Evolutionary conservation across 2,888 invertebrate genomes (phyloP), one percentile per base, ranked within the genome.

Genomic region (Tyria jacobaeae): DNA sequence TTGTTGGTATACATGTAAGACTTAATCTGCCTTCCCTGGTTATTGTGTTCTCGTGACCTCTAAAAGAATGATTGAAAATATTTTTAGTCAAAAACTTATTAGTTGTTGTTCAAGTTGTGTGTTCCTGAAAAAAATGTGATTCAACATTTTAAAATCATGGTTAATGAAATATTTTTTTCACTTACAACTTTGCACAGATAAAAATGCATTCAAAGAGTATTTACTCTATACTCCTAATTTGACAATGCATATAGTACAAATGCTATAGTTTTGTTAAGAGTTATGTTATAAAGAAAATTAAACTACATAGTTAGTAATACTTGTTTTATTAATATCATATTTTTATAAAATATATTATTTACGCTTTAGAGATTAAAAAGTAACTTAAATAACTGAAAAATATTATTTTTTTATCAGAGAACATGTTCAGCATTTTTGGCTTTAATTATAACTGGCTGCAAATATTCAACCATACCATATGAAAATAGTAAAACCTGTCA

Each of bases 181-280:
- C 60, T 74, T 53, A 64, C 67, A 74, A 57, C 51, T 56, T 50
- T 71, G 77, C 64, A 73, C 73, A 69, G 65, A 72, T 68, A 49
- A 57, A 68, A 70, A 71, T 78, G 91, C 90, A 91, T 92, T 89
- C 90, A 87, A 91, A 92, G 88, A 92, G 90, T 92, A 92, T 92
- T 82, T 76, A 60, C 67, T 74, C 48, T 73, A 92, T 92, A 92
- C 89, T 92, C 79, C 90, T 39, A 90, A 82, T 90, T 91, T 90
- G 88, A 75, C 71, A 88, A 89, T 90, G 89, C 88, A 68, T 69
- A 62, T 62, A 72, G 72, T 77, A 75, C 69, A 78, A 73, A 73
- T 60, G 64, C 52, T 70, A 31, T 31, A 68, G 51, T 54, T 66
- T 64, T 49, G n/a, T 61, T 66, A 67, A 62, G 15, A 57, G 52